phyloP scores from a whole-genome alignment of 53 echinoderm and acorn worm species.

The Echinarachnius parma region DNA sequence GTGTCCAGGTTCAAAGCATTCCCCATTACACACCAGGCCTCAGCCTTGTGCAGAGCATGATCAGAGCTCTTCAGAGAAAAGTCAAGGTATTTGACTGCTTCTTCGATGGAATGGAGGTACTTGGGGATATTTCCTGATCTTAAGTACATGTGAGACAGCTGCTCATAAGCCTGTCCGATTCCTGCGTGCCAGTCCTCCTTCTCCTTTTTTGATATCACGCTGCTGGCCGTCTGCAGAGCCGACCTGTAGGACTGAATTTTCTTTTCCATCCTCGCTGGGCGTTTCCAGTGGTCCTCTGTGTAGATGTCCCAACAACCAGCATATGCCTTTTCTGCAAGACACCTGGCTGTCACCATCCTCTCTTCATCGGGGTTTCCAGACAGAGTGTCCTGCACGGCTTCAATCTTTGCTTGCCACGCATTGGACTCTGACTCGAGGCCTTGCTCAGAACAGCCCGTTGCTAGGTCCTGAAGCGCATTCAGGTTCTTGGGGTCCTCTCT shows the following conservation, averaged over 20 bases:
- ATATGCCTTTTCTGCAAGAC: constrained; percentile 19
- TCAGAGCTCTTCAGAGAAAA: constrained; percentile 8
- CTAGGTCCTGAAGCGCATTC: constrained; percentile 31
- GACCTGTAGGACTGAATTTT: neutral
- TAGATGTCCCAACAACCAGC: constrained; percentile 25
- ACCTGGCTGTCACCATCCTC: constrained; percentile 13
- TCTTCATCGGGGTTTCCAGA: constrained; percentile 4
- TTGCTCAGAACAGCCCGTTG: neutral
- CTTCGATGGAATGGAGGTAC: neutral
- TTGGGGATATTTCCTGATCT: neutral
- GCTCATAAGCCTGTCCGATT: constrained; percentile 29
- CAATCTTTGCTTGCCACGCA: neutral
- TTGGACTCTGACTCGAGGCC: neutral
- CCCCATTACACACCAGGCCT: constrained; percentile 31
- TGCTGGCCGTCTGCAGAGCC: neutral
- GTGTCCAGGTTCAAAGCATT: constrained; percentile 3
- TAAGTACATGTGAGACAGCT: constrained; percentile 19
- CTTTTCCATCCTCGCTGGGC: neutral
- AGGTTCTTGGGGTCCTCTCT: constrained; percentile 28
- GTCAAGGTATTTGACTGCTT: constrained; percentile 8
- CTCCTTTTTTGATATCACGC: constrained; percentile 12
- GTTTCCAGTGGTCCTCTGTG: neutral
- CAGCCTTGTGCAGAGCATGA: constrained; percentile 12
- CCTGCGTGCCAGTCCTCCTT: constrained; percentile 30
- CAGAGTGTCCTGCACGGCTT: neutral